phyloP scores from a whole-genome alignment of 1,140 invertebrate genomes.

The Drosophila obscura region DNA sequence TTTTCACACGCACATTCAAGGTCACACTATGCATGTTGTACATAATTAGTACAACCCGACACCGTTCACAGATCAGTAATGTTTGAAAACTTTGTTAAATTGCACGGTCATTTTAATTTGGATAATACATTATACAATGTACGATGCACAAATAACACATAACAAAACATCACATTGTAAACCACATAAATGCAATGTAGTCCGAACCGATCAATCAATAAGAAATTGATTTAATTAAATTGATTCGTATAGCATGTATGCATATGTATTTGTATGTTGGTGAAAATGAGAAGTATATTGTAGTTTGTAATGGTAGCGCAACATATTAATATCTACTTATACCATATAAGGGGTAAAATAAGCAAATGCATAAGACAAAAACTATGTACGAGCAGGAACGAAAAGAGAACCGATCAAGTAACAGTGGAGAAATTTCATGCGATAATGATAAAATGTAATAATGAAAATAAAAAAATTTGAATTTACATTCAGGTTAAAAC shows the following conservation, averaged over 20 bases:
- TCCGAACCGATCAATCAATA: neutral
- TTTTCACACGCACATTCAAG: neutral
- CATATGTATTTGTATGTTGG: constrained; percentile 15
- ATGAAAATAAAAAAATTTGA: constrained; percentile 55
- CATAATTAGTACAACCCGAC: constrained; percentile 3
- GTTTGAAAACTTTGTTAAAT: constrained; percentile 13
- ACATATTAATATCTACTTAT: constrained; percentile 52
- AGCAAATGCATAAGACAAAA: constrained; percentile 21
- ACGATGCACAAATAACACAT: constrained; percentile 20
- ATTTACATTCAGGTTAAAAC: constrained; percentile 15
- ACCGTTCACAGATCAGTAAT: constrained; percentile 3
- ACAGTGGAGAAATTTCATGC: constrained; percentile 26
- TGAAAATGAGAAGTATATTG: constrained; percentile 31
- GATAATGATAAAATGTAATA: constrained; percentile 42
- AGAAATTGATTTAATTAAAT: constrained; percentile 9
- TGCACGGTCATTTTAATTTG: constrained; percentile 23
- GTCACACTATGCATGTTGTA: neutral
- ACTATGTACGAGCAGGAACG: constrained; percentile 31
- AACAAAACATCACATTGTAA: constrained; percentile 15
- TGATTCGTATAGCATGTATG: constrained; percentile 5
- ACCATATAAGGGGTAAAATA: constrained; percentile 45
- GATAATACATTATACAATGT: constrained; percentile 4
- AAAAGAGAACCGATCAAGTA: constrained; percentile 8
- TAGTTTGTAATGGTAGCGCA: constrained; percentile 54
- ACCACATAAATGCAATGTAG: constrained; percentile 15